Base-by-base conservation (phyloP, 2,888 invertebrate species). In the Belgica antarctica region DNA sequence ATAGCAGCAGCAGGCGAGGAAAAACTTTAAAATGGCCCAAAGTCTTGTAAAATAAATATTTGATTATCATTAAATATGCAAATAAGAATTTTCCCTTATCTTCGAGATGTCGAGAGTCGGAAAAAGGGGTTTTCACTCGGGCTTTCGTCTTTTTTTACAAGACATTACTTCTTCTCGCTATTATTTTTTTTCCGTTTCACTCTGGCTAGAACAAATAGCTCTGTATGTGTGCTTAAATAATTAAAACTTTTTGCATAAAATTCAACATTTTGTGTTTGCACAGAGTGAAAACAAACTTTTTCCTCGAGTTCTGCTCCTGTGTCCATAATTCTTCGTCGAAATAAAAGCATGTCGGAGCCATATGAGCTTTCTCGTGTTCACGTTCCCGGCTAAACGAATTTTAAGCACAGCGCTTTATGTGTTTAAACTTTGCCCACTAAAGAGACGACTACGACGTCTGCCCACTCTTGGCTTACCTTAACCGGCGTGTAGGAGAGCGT, bases 401-500 rank as follows among this genome's bases (percentile, higher is more conserved):
- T 52, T 52, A 22, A 52, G 52, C 52, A 22, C 52, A 52, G 22
- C 22, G 22, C 22, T 52, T 52, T 52, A 52, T 22, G 17, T 7
- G 52, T 52, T 17, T 22, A 17, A 52, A 52, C 52, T 52, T 52
- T 52, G 52, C 52, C 41, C 41, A n/a, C 12, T 4, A 41, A 31
- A 31, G 10, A 31, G 31, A 31, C 4, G 31, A n/a, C 31, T 31
- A 31, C 31, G 31, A 7, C 31, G 31, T 31, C 34, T 41, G 41
- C 41, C 15, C 15, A 31, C 31, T n/a, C n/a, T n/a, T 41, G 10
- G 2, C 57, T 59, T 65, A 80, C 80, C 79, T 80, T 80, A 34
- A 86, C 84, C 10, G 94, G 92, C 3, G 86, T 88, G 78, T 90
- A 92, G 7, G 87, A 87, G 65, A 92, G 82, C 5, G 88, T 87